Conservation (phyloP, 1,140 invertebrate genomes). For the Microplitis mediator region DNA sequence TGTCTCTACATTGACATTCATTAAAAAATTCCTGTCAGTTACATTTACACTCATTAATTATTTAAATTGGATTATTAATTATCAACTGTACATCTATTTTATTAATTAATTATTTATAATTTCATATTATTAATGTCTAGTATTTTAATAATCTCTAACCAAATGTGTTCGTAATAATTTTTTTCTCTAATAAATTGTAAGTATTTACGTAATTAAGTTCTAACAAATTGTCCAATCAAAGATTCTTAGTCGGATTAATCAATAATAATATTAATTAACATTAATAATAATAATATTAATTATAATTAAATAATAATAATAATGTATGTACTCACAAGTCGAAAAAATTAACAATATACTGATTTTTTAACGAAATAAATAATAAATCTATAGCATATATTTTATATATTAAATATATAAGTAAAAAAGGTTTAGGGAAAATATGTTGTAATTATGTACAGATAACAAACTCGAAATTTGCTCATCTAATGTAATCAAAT, state of each 20-base stretch:
- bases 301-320: background rate
- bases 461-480: constrained; percentile 42
- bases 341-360: constrained; percentile 3
- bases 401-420: background rate
- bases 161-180: constrained; percentile 46
- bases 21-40: background rate
- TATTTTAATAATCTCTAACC: constrained; percentile 42
- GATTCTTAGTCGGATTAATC: constrained; percentile 34
- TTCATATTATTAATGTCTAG: constrained; percentile 28
- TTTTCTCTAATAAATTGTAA: constrained; percentile 26
- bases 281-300: too few species aligned
- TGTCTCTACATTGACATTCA: too few species aligned
- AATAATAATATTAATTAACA: background rate
- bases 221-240: constrained; percentile 44
- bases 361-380: background rate
- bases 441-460: constrained; percentile 52
- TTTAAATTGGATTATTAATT: background rate
- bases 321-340: constrained; percentile 7
- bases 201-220: constrained; percentile 32
- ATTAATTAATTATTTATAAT: too few species aligned
- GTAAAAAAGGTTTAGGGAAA: constrained; percentile 42
- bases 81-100: constrained; percentile 9
- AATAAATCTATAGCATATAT: background rate
- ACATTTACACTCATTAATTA: background rate
- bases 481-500: constrained; percentile 51